Base-by-base conservation (phyloP, 2,888 invertebrate species). In the Horisme vitalbata region DNA sequence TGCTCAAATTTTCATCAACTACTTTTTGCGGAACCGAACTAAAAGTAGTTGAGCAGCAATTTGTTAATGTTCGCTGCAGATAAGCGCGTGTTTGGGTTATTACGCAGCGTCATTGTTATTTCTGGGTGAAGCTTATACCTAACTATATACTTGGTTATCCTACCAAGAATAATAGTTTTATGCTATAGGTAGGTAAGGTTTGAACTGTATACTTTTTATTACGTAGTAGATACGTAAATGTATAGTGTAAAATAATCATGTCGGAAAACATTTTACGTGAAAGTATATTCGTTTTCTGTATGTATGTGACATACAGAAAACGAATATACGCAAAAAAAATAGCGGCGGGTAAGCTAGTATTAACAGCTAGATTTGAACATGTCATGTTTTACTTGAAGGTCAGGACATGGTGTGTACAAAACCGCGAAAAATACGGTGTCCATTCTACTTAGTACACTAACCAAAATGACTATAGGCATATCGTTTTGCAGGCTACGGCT, bases 401-500 rank as follows among this genome's bases (percentile, higher is more conserved):
- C n/a, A n/a, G n/a, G n/a, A n/a, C n/a, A n/a, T n/a, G n/a, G n/a
- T n/a, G n/a, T 14, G 28, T n/a, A 28, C 8, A 5, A 26, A 4
- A 4, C 26, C 11, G 11, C 26, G 6, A 10, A 26, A 26, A 26
- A 26, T 26, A n/a, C 26, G 5, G 21, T 9, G 31, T 9, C 21
- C 12, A 14, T 12, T 38, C 13, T 12, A 31, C 15, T 35, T 30
- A 24, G 18, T 12, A 10, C 8, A 11, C 9, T 11, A 24, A 33
- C 5, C 31, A 43, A 43, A 44, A 43, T 39, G 41, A 41, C 36
- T 14, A 20, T 38, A 20, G 30, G 20, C 18, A 35, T 41, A 12
- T 6, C 30, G 31, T 27, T 38, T 38, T 38, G 7, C 30, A 23
- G 27, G 34, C 26, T 30, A 13, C 62, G 67, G 67, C 65, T 70